phyloP scores from a whole-genome alignment of 2,113 vertebrate genomes.

The Lampris megalopsis region DNA sequence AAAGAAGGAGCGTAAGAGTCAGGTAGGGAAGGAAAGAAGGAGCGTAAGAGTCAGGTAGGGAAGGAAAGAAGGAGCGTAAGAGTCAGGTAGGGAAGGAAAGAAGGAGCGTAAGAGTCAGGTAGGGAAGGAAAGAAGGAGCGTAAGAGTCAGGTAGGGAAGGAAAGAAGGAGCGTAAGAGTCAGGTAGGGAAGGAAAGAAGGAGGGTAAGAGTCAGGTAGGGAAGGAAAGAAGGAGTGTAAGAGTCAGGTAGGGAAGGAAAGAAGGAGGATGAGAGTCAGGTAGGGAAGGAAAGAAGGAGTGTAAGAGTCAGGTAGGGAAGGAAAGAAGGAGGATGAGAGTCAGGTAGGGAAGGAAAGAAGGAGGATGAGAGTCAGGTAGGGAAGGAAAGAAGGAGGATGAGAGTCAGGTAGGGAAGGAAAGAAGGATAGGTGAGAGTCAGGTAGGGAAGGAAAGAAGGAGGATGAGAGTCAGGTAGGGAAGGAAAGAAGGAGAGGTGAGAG shows the following conservation, averaged over 20 bases:
- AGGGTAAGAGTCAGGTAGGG: background rate
- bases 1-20: conserved; percentile 40
- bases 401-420: too few relatives aligned
- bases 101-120: conserved; percentile 32
- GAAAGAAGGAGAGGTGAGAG: too few relatives aligned
- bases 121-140: conserved; percentile 34
- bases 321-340: too few relatives aligned
- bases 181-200: conserved; percentile 2
- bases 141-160: conserved; percentile 59
- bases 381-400: too few relatives aligned
- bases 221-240: background rate
- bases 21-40: conserved; percentile 56
- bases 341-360: too few relatives aligned
- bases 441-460: too few relatives aligned
- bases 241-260: too few relatives aligned
- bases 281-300: too few relatives aligned
- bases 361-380: too few relatives aligned
- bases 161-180: conserved; percentile 15
- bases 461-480: too few relatives aligned
- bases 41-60: conserved; percentile 21
- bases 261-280: background rate
- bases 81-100: conserved; percentile 75
- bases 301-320: too few relatives aligned
- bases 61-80: conserved; percentile 64
- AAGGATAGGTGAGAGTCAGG: too few relatives aligned